Percentiles rank a stretch among this genome's conserved stretches.
phyloP scores from a whole-genome alignment of 2,888 invertebrate species.

The Chirona hameri region DNA sequence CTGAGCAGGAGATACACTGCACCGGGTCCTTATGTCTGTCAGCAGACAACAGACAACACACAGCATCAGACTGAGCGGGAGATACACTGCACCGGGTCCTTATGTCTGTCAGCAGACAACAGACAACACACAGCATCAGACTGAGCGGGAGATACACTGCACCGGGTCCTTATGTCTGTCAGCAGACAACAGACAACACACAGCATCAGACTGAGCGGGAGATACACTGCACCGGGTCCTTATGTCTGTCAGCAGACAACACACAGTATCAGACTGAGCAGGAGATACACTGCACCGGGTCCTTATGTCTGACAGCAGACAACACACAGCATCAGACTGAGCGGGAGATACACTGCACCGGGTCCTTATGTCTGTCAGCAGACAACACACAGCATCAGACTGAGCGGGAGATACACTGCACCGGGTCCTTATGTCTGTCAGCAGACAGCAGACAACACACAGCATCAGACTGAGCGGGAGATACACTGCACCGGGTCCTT shows the following conservation, averaged over 20 bases:
- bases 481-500: slow-evolving; percentile 93
- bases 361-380: too few species aligned
- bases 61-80: too few species aligned
- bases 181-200: too few species aligned
- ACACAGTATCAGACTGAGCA: slow-evolving; percentile 74
- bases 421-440: slow-evolving; percentile 85
- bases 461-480: slow-evolving; percentile 84
- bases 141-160: slow-evolving; percentile 86
- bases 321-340: too few species aligned
- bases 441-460: slow-evolving; percentile 27
- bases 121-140: slow-evolving; percentile 80
- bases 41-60: too few species aligned
- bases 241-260: slow-evolving; percentile 65
- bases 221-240: slow-evolving; percentile 91
- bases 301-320: slow-evolving; percentile 69
- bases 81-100: too few species aligned
- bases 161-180: slow-evolving; percentile 89
- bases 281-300: slow-evolving; percentile 92
- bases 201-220: slow-evolving; percentile 84
- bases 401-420: slow-evolving; percentile 88
- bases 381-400: slow-evolving; percentile 84
- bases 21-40: slow-evolving; percentile 89
- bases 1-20: slow-evolving; percentile 89
- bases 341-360: too few species aligned
- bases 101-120: too few species aligned